These are phyloP conservation scores for Triplophysa siluroides DNA, from an alignment of 2,113 vertebrate genomes.

Conservation along the genomic window DNA sequence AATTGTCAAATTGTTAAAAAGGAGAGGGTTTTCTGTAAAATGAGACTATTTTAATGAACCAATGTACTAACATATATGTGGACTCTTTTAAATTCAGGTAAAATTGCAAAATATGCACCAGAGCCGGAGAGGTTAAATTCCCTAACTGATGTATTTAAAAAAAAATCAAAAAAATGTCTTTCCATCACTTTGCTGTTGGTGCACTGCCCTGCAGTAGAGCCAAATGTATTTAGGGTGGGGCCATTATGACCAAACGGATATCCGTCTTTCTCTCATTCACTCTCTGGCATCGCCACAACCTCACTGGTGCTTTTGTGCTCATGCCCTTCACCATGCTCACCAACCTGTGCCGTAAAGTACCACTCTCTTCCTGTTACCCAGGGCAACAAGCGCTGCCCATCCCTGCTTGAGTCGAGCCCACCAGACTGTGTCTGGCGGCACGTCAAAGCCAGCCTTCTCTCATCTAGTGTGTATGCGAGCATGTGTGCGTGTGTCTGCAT, in stretches of 20 bases:
- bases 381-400: conserved; percentile 51
- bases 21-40: too few relatives aligned
- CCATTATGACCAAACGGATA: not conserved
- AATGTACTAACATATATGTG: too few relatives aligned
- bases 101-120: too few relatives aligned
- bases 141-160: too few relatives aligned
- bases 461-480: conserved; percentile 17
- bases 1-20: too few relatives aligned
- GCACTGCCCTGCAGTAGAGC: not conserved
- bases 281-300: not conserved
- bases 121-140: too few relatives aligned
- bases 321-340: conserved; percentile 8
- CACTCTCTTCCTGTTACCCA: conserved; percentile 50
- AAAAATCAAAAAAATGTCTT: not conserved
- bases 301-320: conserved; percentile 40
- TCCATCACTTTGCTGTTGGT: not conserved
- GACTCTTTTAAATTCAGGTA: too few relatives aligned
- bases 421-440: conserved; percentile 46
- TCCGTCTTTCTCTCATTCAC: not conserved
- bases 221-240: not conserved
- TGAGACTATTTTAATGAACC: too few relatives aligned
- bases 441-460: conserved; percentile 31
- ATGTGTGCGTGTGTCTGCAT: not conserved
- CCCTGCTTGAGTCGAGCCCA: conserved; percentile 40
- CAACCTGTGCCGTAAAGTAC: conserved; percentile 24